Evolutionary conservation across 1,140 invertebrate genomes (phyloP).

Genomic region (Propsilocerus akamusi): DNA sequence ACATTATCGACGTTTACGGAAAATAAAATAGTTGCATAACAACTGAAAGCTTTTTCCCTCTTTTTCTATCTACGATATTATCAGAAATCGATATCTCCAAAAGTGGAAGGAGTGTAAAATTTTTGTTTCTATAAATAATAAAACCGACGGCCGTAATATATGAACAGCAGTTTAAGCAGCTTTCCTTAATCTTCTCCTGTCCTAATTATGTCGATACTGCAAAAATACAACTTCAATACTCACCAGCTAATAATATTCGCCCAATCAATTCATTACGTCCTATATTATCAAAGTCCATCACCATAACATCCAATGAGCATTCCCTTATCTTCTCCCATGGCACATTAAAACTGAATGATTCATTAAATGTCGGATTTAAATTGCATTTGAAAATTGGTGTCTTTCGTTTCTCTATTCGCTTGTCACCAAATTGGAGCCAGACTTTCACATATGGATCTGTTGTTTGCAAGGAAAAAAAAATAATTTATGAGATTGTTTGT

Average conservation of each 20-base stretch:
- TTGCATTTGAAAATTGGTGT: slow-evolving; percentile 91
- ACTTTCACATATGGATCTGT: slow-evolving; percentile 92
- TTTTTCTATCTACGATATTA: no score
- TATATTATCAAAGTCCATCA: slow-evolving; percentile 91
- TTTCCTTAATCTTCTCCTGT: neutral
- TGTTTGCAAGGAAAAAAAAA: neutral
- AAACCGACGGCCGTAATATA: no score
- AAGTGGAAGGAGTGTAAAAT: no score
- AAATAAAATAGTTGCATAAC: no score
- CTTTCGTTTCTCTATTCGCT: slow-evolving; percentile 86
- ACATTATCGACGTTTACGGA: no score
- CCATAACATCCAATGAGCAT: slow-evolving; percentile 78
- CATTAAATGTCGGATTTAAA: slow-evolving; percentile 82
- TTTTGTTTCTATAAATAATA: no score
- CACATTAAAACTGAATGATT: slow-evolving; percentile 80
- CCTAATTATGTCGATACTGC: neutral
- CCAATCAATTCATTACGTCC: slow-evolving; percentile 84
- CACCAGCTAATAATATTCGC: slow-evolving; percentile 69
- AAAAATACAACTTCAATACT: slow-evolving; percentile 10
- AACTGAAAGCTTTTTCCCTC: no score
- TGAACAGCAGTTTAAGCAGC: no score
- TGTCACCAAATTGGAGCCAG: slow-evolving; percentile 88
- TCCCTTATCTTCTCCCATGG: slow-evolving; percentile 89
- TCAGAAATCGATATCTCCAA: no score
- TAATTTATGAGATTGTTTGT: neutral